Base-by-base conservation (phyloP, 1,140 invertebrate genomes). In the Drosophila burlai region DNA sequence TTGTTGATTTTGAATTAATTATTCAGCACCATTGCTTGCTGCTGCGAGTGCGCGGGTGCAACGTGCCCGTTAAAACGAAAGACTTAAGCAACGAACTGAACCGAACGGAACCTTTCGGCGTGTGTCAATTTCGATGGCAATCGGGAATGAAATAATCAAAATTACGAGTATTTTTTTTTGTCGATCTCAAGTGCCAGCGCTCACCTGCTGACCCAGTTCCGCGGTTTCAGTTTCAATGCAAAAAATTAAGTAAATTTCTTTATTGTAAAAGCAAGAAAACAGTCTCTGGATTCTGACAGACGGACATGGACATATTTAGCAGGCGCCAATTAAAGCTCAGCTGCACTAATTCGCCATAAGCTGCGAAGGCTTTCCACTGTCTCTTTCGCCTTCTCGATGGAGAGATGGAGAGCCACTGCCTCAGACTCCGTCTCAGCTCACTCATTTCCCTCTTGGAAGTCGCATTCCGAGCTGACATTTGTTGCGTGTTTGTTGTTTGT, bases 271-370 rank as follows among this genome's bases (percentile, higher is more conserved):
- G 52, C 29, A 24, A 10, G 9, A 40, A 49, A 45, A 52, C 4
- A 36, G 62, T 57, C 64, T 77, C 75, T 34, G 50, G 64, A 60
- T 77, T 68, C 64, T 78, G 74, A 42, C 74, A 73, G 54, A 73
- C 71, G 71, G 71, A 74, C 69, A 21, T 72, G 54, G 68, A 40
- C 71, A 73, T 73, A 74, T 71, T 74, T 60, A 55, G 59, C 61
- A 58, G 69, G 31, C 55, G 57, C 71, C 85, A 90, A 85, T 87
- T 87, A 80, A 82, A 83, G 80, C 67, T 64, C 71, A 82, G 80
- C 77, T 77, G 83, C 58, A 83, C 84, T 83, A 87, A 87, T 90
- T 89, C 81, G 76, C 85, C 85, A 82, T 90, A 89, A 90, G 67
- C 62, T 82, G 69, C 54, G 24, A 68, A 65, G 69, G 65, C 66